phyloP scores from a whole-genome alignment of 2,888 invertebrate genomes.

The Rapana venosa region DNA sequence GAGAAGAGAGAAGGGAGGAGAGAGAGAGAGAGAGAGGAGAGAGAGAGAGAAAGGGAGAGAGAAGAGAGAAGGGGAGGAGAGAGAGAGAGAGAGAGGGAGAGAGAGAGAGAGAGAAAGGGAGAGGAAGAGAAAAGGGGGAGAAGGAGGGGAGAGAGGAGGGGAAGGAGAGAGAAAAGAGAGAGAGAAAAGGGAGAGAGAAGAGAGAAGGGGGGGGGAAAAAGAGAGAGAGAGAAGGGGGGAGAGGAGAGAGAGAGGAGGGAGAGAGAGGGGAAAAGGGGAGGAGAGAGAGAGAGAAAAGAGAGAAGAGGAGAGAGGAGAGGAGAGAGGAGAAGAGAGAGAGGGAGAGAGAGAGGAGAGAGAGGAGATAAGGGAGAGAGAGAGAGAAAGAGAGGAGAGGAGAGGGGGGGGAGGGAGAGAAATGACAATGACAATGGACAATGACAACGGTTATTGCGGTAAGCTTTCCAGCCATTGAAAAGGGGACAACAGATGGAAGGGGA shows the following conservation, averaged over 20 bases:
- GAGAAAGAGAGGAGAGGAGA: not conserved
- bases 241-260: not conserved
- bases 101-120: not conserved
- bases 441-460: too few relatives aligned
- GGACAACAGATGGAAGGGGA: too few relatives aligned
- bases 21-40: not conserved
- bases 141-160: not conserved
- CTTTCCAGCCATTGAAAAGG: too few relatives aligned
- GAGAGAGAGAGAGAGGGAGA: not conserved
- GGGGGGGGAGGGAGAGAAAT: not conserved
- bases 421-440: too few relatives aligned
- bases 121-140: not conserved
- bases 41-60: not conserved
- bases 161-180: not conserved
- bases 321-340: too few relatives aligned
- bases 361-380: not conserved
- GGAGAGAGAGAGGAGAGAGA: slow-evolving; percentile 10
- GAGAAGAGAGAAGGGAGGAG: not conserved
- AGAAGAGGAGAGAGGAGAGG: not conserved
- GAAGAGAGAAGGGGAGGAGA: too few relatives aligned
- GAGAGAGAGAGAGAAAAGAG: not conserved
- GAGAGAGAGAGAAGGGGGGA: not conserved
- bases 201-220: not conserved
- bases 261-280: not conserved
- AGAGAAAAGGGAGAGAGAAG: not conserved